Base-by-base conservation (phyloP, 2,888 invertebrate species). In the Spisula solida region DNA sequence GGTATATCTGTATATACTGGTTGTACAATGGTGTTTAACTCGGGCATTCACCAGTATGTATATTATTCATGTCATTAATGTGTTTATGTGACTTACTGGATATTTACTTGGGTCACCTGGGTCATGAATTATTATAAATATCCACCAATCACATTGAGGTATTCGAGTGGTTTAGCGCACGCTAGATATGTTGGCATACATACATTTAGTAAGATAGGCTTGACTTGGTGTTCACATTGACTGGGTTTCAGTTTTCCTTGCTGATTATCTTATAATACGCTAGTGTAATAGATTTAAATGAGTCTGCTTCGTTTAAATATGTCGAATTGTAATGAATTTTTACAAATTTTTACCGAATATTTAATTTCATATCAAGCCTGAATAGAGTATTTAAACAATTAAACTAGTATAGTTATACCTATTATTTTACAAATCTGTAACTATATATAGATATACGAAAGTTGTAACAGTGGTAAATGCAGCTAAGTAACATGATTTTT, bases 81-180 rank as follows among this genome's bases (percentile, higher is more conserved):
- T 83, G 83, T 85, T 55, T 34, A 47, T 85, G 91, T 81, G 86
- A 70, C 66, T 88, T 89, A 89, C 70, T 83, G 91, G 91, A 88
- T 80, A 91, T 91, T 92, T 92, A 92, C 91, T 92, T 92, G 91
- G 66, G 90, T 81, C 66, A 25, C 88, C 85, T 75, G 83, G 90
- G 79, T 92, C 85, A 90, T 85, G 88, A 70, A n/a, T 12, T 31
- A 55, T 41, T 84, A n/a, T 41, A 60, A 83, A 51, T 14, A 29
- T 48, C 48, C 0, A 78, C 75, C 16, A n/a, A n/a, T 86, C 60
- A 70, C 16, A 56, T 78, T 12, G 25, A 85, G 88, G 88, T 88
- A 88, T 88, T 41, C 4, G 82, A 41, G 81, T 85, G 85, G 20
- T 51, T 4, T 82, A 82, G 82, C 41, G 2, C 31, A n/a, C 41